phyloP scores from a whole-genome alignment of 2,113 vertebrate species.

The Carassius carassius region DNA sequence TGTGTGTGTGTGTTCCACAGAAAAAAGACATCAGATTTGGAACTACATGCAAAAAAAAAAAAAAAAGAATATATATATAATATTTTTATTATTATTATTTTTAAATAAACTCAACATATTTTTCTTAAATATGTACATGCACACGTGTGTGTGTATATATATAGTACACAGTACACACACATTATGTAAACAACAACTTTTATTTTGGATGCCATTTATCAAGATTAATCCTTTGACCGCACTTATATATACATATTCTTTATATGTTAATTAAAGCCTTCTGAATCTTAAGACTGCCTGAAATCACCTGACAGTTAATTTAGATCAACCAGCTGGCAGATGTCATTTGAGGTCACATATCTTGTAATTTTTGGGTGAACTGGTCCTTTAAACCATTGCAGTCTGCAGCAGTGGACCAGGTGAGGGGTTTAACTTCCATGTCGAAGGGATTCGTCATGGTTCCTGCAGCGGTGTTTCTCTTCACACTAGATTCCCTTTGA shows the following conservation, averaged over 20 bases:
- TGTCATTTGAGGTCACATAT: neutral
- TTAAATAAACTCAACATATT: too few relatives aligned
- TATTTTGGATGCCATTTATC: too few relatives aligned
- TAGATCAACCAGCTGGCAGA: neutral
- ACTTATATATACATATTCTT: too few relatives aligned
- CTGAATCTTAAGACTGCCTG: neutral
- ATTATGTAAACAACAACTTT: too few relatives aligned
- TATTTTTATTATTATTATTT: too few relatives aligned
- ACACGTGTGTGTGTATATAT: too few relatives aligned
- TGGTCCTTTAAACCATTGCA: neutral
- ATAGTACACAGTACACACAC: too few relatives aligned
- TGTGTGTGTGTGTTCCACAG: neutral
- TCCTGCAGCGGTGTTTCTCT: neutral
- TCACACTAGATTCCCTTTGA: neutral
- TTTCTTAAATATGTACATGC: too few relatives aligned
- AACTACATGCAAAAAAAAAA: neutral
- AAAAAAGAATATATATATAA: too few relatives aligned
- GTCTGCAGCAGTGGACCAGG: neutral
- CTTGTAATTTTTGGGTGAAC: neutral
- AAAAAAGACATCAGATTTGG: neutral
- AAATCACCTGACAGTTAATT: neutral
- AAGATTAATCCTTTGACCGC: too few relatives aligned
- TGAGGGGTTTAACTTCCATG: neutral
- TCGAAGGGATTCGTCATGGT: constrained; percentile 17
- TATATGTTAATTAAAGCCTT: too few relatives aligned